A percentile compares a stretch with the other conserved stretches of the same genome.
Evolutionary conservation across 35 echinoderm and acorn worm species (phyloP).

Genomic region (Patiria miniata): DNA sequence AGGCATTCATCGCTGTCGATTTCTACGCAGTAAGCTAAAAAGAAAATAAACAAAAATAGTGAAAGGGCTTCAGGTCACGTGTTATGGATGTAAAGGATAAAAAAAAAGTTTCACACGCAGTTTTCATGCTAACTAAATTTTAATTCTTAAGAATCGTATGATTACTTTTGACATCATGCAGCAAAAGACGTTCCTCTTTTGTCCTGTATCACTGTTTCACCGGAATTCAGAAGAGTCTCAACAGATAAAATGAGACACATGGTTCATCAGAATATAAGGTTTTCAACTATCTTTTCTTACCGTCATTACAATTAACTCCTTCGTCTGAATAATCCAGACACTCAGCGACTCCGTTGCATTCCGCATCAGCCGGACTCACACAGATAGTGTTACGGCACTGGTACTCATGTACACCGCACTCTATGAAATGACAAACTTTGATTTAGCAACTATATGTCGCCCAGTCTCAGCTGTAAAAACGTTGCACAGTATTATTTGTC

Average conservation of each 20-base stretch:
- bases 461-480: no score
- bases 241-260: no score
- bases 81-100: not conserved
- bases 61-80: not conserved
- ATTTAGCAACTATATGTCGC: no score
- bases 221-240: no score
- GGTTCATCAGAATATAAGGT: no score
- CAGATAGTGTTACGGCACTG: slow-evolving; percentile 13
- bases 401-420: not conserved
- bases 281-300: not conserved
- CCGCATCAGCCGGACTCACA: not conserved
- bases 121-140: no score
- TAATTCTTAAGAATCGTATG: no score
- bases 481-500: no score
- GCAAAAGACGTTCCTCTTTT: no score
- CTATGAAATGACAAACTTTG: not conserved
- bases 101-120: no score
- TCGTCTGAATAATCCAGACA: slow-evolving; percentile 45
- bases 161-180: no score
- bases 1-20: not conserved
- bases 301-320: not conserved
- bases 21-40: slow-evolving; percentile 9
- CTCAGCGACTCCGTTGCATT: slow-evolving; percentile 27
- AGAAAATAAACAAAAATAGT: not conserved
- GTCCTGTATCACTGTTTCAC: no score